Percentiles rank a stretch among this genome's conserved stretches.
Conservation (phyloP, 2,888 invertebrate species). For the Chaetogeoica ovagalla region DNA sequence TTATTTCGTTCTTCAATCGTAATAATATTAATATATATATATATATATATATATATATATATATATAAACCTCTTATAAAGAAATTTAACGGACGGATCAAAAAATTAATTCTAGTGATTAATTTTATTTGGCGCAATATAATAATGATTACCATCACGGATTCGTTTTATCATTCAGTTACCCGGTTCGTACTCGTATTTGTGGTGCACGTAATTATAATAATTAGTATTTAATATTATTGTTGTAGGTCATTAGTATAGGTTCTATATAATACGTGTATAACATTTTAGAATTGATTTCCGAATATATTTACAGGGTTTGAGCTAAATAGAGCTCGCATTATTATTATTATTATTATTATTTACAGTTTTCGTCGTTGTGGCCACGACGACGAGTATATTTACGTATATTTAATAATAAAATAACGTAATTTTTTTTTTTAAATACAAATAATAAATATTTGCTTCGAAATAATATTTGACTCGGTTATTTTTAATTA, state of each 20-base stretch:
- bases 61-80: background rate
- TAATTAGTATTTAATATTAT: background rate
- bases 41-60: no score
- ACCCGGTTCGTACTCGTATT: background rate
- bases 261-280: background rate
- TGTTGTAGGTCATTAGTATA: background rate
- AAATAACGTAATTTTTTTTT: background rate
- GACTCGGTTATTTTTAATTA: background rate
- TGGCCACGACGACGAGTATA: background rate
- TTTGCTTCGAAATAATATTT: background rate
- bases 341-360: no score
- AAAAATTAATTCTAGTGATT: constrained; percentile 13
- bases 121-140: background rate
- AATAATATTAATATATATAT: background rate
- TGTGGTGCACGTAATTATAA: no score
- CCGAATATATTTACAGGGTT: background rate
- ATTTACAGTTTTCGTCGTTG: background rate
- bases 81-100: background rate
- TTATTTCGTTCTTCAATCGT: background rate
- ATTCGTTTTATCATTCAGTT: constrained; percentile 15
- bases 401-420: background rate
- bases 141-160: background rate
- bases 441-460: background rate
- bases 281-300: background rate
- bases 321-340: background rate